Base-by-base conservation (phyloP, 2,113 vertebrate genomes). In the Zapornia atra region DNA sequence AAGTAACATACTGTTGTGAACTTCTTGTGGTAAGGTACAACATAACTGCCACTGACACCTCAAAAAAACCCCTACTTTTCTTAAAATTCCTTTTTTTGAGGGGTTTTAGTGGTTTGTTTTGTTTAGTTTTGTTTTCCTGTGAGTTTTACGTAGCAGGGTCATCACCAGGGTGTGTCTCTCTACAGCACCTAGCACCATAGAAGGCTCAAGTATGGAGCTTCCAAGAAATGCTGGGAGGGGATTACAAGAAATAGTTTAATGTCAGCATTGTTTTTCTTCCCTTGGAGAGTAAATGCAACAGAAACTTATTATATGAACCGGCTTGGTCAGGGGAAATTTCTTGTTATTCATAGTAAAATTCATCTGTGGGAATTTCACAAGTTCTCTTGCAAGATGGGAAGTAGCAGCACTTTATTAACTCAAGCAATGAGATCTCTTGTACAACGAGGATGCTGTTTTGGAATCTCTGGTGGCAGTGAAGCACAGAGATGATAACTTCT, bases 261-360 rank as follows among this genome's bases (percentile, higher is more conserved):
- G 38, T 34, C 80, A 79, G 38, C 33, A 15, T 56, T 94, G 15
- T 2, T 86, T 82, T 86, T 56, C 14, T 11, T 83, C 48, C 24
- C 57, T 91, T 36, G 12, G n/a, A 88, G 61, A 60, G 57, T 77
- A 85, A 93, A 70, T 44, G 51, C 68, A 82, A 28, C 12, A 92
- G 25, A 54, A 88, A 77, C 24, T 69, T 86, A 38, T 61, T 70
- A 11, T 0, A 0, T 46, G 51, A 79, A 56, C 42, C 0, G 1
- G 6, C 40, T 92, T 1, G 1, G 50, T 61, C 66, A 77, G 48
- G 26, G 36, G 61, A 94, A 31, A 82, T 83, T 73, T 89, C 60
- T 92, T 89, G 19, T 78, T 92, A 51, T 48, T 92, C 64, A 11
- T 51, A 75, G 53, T 48, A 75, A 68, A 94, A 84, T 82, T 84